phyloP scores from a whole-genome alignment of 2,888 invertebrate species.

The Germaria angustata region DNA sequence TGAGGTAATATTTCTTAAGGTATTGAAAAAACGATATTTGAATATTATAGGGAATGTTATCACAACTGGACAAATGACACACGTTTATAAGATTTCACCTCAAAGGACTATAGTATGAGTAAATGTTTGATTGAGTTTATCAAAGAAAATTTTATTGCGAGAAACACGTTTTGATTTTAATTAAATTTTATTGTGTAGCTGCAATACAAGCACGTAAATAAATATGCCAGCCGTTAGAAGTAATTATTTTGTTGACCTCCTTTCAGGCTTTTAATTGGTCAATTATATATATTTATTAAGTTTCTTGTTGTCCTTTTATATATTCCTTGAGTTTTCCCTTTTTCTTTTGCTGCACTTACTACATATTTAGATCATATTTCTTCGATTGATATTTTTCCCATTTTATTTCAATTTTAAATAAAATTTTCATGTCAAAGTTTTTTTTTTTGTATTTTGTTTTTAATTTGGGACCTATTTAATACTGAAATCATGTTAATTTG shows the following conservation, averaged over 20 bases:
- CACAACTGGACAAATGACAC: background rate
- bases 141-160: background rate
- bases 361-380: too few relatives aligned
- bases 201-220: too few relatives aligned
- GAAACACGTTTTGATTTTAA: constrained; percentile 29
- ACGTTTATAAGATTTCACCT: constrained; percentile 1
- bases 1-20: constrained; percentile 4
- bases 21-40: background rate
- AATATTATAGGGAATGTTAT: background rate
- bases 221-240: too few relatives aligned
- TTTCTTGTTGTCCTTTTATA: background rate
- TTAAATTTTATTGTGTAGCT: constrained; percentile 39
- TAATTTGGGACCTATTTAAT: background rate
- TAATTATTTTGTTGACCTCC: too few relatives aligned
- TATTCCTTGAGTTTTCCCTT: too few relatives aligned
- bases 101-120: background rate
- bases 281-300: background rate
- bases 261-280: background rate
- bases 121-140: constrained; percentile 11
- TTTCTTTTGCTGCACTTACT: too few relatives aligned
- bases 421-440: background rate
- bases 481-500: constrained; percentile 16
- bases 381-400: too few relatives aligned
- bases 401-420: background rate
- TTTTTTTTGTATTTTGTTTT: background rate